Evolutionary conservation across 2,797 vertebrate species (phyloP).

Genomic region (Fringilla coelebs): DNA sequence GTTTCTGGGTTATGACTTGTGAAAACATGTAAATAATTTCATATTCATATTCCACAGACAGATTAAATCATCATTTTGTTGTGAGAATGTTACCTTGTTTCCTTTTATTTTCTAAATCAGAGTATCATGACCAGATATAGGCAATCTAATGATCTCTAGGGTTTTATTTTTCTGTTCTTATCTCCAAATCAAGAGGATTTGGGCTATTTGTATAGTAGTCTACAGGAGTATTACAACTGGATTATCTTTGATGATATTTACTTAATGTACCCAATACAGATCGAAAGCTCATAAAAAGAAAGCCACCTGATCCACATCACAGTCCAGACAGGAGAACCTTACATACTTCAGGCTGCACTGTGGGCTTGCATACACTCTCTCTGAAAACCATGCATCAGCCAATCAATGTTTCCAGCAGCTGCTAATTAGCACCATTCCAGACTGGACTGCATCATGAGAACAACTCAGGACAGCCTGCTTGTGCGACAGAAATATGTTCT

Average conservation of each 20-base stretch:
- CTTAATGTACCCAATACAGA: not conserved
- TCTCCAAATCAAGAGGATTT: conserved; percentile 34
- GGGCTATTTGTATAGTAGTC: not conserved
- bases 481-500: not conserved
- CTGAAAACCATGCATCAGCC: not conserved
- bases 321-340: not conserved
- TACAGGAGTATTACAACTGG: not conserved
- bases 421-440: conserved; percentile 19
- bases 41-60: not conserved
- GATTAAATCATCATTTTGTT: not conserved
- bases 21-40: not conserved
- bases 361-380: not conserved
- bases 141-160: conserved; percentile 19
- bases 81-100: not conserved
- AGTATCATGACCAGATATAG: not conserved
- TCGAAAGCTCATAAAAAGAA: not conserved
- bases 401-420: not conserved
- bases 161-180: conserved; percentile 12
- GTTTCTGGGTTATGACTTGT: not conserved
- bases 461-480: not conserved
- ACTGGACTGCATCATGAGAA: not conserved
- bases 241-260: conserved; percentile 17
- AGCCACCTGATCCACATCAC: not conserved
- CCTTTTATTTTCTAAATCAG: not conserved
- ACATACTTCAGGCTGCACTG: not conserved